These are phyloP conservation scores for Strigamia transsilvanica DNA, from an alignment of 2,888 invertebrate species.

Conservation along the genomic window DNA sequence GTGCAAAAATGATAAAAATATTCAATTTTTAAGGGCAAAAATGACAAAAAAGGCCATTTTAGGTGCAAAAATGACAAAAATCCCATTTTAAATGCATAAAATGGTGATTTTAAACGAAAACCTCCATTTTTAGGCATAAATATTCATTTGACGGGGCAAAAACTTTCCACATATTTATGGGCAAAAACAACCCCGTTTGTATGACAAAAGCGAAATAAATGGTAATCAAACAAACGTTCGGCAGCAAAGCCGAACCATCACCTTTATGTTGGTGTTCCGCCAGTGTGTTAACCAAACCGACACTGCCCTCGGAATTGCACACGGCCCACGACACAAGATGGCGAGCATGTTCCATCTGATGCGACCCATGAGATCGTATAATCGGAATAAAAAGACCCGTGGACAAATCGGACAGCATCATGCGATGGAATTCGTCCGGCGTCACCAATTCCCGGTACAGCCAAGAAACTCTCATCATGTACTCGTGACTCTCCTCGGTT, in stretches of 20 bases:
- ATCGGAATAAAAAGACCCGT: conserved; percentile 23
- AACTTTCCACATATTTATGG: too few relatives aligned
- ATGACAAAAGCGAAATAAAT: too few relatives aligned
- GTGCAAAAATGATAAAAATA: too few relatives aligned
- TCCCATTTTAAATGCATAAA: too few relatives aligned
- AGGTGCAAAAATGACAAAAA: too few relatives aligned
- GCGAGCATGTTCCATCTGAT: conserved; percentile 39
- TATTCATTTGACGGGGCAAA: too few relatives aligned
- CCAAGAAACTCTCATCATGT: conserved; percentile 51
- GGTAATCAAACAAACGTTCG: too few relatives aligned
- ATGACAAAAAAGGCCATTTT: too few relatives aligned
- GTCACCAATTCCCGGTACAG: conserved; percentile 48
- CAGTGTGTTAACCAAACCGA: conserved; percentile 36
- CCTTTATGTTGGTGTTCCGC: conserved; percentile 52
- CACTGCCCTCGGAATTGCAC: conserved; percentile 41
- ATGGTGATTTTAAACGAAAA: too few relatives aligned
- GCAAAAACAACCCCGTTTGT: too few relatives aligned
- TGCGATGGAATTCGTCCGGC: conserved; percentile 32
- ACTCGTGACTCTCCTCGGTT: conserved; percentile 31
- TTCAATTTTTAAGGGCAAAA: too few relatives aligned
- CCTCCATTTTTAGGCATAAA: too few relatives aligned
- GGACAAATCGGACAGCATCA: conserved; percentile 50
- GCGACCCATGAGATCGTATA: conserved; percentile 10
- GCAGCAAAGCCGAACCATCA: not conserved
- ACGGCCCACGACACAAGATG: conserved; percentile 52